Base-by-base conservation (phyloP, 2,113 vertebrate species). In the Balaenoptera acutorostrata region DNA sequence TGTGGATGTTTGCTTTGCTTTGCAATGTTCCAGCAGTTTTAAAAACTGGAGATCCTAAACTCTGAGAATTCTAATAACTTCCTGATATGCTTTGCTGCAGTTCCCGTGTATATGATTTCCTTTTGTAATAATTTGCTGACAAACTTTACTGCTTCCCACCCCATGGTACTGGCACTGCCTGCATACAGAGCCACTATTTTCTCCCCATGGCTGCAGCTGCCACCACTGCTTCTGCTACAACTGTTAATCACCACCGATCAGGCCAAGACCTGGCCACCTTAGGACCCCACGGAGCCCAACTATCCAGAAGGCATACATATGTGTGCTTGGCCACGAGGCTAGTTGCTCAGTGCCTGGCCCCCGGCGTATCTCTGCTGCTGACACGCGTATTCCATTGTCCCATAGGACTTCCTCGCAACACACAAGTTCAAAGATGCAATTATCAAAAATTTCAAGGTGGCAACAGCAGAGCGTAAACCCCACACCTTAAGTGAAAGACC, bases 1-100 rank as follows among this genome's bases (percentile, higher is more conserved):
- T 81, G 14, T 69, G 71, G 64, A 44, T 87, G 78, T 96, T 96
- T 95, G 61, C 75, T 95, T 95, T 94, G n/a, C 55, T 88, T 71
- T 91, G 59, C 66, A 57, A 41, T 80, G 25, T 64, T 57, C 33
- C 17, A 64, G 25, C 27, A 29, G 23, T 88, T 74, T 55, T 71
- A 44, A 81, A 74, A 64, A 66, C 23, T 8, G 12, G 31, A 85
- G 52, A 69, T 57, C 44, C 4, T 6, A 59, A 46, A 81, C 41
- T 69, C 63, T 64, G 81, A 41, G 85, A 57, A 83, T 95, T 88
- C 75, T 75, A 66, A 41, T 74, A 63, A 36, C 25, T 78, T 82
- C 78, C 77, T 59, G 13, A 12, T 6, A 49, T 21, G 75, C 86
- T 57, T 61, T 59, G 23, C 5, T 15, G 64, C 85, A 59, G 21